phyloP scores from a whole-genome alignment of 2,113 vertebrate species.

The Strigops habroptila region DNA sequence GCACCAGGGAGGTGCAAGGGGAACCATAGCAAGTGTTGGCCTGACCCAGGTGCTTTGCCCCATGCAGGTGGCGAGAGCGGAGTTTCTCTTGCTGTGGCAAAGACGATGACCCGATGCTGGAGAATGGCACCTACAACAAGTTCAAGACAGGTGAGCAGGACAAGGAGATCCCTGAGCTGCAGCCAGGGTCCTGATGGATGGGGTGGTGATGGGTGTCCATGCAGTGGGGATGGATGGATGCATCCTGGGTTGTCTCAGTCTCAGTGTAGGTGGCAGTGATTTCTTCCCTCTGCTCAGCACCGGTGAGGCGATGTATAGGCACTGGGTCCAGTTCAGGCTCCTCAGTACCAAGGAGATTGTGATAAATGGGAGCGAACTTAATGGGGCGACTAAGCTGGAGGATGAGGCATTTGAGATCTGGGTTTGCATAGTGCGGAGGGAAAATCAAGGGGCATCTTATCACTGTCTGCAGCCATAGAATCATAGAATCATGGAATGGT shows the following conservation, averaged over 20 bases:
- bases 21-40: background rate
- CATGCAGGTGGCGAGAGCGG: constrained; percentile 82
- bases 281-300: background rate
- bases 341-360: background rate
- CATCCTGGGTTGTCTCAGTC: background rate
- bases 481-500: background rate
- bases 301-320: background rate
- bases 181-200: accelerated
- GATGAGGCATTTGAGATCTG: background rate
- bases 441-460: background rate
- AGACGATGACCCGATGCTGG: constrained; percentile 45
- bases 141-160: constrained; percentile 79
- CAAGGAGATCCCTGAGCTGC: too few species aligned
- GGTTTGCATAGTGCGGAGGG: background rate
- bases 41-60: background rate
- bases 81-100: constrained; percentile 74
- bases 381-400: background rate
- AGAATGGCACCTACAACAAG: constrained; percentile 82
- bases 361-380: background rate
- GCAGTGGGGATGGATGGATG: background rate
- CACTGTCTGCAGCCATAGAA: background rate
- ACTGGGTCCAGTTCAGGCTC: background rate
- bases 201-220: background rate
- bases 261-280: background rate
- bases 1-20: background rate